Conservation (phyloP, 2,888 invertebrate species). For the Aphidius colemani region DNA sequence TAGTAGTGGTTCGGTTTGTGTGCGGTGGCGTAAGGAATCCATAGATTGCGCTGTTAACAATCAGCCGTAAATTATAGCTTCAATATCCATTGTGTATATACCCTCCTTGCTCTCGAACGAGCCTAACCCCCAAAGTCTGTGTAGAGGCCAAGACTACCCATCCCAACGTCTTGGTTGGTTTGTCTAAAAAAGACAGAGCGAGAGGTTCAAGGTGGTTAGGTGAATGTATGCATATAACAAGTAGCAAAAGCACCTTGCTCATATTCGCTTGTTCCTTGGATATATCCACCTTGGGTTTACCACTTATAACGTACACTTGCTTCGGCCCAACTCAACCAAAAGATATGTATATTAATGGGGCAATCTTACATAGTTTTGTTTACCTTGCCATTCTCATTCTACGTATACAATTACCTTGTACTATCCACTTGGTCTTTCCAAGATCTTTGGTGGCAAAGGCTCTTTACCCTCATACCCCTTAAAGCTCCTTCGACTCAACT, state of each 20-base stretch:
- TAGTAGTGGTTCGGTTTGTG: slow-evolving; percentile 27
- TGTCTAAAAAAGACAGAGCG: not conserved
- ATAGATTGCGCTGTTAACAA: slow-evolving; percentile 60
- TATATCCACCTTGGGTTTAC: slow-evolving; percentile 10
- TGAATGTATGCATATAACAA: not conserved
- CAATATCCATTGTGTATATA: slow-evolving; percentile 62
- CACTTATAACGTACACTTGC: slow-evolving; percentile 34
- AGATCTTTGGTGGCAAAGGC: slow-evolving; percentile 33
- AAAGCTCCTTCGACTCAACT: slow-evolving; percentile 31
- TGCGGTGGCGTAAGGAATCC: slow-evolving; percentile 50
- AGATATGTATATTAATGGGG: slow-evolving; percentile 62
- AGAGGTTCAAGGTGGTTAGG: not conserved
- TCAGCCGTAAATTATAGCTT: slow-evolving; percentile 61
- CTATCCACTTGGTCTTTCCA: slow-evolving; percentile 46
- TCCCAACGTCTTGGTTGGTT: not conserved
- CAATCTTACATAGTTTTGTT: slow-evolving; percentile 62
- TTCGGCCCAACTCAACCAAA: slow-evolving; percentile 54
- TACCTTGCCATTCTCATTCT: slow-evolving; percentile 60
- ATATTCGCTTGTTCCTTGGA: not conserved
- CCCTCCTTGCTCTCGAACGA: slow-evolving; percentile 48
- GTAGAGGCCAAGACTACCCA: slow-evolving; percentile 57
- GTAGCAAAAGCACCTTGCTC: slow-evolving; percentile 33
- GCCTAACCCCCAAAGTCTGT: slow-evolving; percentile 55
- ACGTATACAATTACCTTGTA: slow-evolving; percentile 54
- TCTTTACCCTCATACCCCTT: slow-evolving; percentile 31